phyloP scores from a whole-genome alignment of 2,888 invertebrate genomes.

The Ischnura elegans region DNA sequence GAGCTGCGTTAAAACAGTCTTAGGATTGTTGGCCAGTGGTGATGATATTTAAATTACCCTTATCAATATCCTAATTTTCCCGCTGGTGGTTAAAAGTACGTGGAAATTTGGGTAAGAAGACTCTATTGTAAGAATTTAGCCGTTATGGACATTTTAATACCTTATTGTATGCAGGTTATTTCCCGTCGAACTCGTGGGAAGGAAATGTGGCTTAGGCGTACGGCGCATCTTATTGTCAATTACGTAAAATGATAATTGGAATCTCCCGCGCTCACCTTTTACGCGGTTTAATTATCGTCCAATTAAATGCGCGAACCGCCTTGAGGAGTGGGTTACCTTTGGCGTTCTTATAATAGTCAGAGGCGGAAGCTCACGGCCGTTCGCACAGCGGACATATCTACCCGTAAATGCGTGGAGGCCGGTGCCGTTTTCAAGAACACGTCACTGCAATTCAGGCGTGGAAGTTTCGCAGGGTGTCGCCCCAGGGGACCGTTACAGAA shows the following conservation, averaged over 20 bases:
- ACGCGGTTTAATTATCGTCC: neutral
- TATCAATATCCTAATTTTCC: too few species aligned
- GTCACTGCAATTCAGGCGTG: neutral
- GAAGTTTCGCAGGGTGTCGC: neutral
- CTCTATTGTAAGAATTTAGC: too few species aligned
- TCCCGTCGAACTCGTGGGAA: neutral
- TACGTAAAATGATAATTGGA: neutral
- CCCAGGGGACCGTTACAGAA: neutral
- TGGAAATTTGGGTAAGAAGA: too few species aligned
- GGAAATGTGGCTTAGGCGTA: neutral
- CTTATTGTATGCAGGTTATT: neutral
- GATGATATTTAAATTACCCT: neutral
- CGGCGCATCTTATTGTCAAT: neutral
- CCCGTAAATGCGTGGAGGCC: neutral
- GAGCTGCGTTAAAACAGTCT: too few species aligned
- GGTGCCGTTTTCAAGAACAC: neutral
- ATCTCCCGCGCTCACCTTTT: neutral
- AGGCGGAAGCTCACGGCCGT: neutral
- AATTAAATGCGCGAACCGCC: neutral
- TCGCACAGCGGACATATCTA: neutral
- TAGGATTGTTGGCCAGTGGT: too few species aligned
- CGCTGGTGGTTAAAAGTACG: too few species aligned
- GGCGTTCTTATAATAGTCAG: too few species aligned
- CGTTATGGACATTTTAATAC: too few species aligned
- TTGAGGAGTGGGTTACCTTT: neutral